Base-by-base conservation (phyloP, 2,888 invertebrate genomes). In the Dryobotodes eremita region DNA sequence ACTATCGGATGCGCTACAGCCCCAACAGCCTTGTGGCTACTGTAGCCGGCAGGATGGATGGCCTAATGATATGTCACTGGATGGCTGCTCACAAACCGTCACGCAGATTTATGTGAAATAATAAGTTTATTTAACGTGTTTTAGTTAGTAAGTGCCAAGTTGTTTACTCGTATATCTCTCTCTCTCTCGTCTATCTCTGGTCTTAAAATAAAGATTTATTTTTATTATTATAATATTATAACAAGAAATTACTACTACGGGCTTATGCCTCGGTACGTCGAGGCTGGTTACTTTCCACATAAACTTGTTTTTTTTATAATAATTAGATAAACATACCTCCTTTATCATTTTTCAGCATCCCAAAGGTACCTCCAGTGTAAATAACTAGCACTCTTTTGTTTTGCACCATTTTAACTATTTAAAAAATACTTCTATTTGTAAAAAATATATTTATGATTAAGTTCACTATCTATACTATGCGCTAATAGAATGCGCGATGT, bases 351-450 rank as follows among this genome's bases (percentile, higher is more conserved):
- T 98, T 97, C 92, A 98, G 97, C 99, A 99, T 99, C 80, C 99
- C 99, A 94, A 99, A 99, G 0, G 99, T 99, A 26, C 99, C 99
- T 2, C 99, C 99, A 0, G 99, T 99, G 94, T 99, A 99, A 31
- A 99, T 97, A 23, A 92, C 95, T 0, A 96, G 88, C 36, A 96
- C 91, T 89, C 90, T 90, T 82, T 91, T 94, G 4, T 80, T 86
- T 90, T 90, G 88, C 78, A 85, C 90, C 95, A 95, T 95, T 88
- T 89, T 77, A 31, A 68, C 42, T 42, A 62, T 59, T 13, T 66
- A 8, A 48, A 50, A 2, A 69, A 61, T 2, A 61, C 50, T 20
- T 4, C 5, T 23, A 36, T 17, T 7, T 23, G 17, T 15, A 3
- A 10, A 13, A 17, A 42, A 66, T 23, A 1, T n/a, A 55, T 31